Evolutionary conservation across 2,888 invertebrate species (phyloP).

Genomic region (Chymomyza amoena): DNA sequence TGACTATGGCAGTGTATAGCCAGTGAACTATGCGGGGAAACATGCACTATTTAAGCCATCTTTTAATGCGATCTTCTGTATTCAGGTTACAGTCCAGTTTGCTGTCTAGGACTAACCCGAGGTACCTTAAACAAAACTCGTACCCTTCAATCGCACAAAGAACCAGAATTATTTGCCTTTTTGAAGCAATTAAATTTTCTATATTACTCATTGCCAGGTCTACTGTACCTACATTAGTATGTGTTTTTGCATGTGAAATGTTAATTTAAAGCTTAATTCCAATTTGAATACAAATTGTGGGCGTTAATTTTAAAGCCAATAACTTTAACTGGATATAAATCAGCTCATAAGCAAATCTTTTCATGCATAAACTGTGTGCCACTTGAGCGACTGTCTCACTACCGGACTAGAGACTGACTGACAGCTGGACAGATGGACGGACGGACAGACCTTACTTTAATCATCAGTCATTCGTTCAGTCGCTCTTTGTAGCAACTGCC

Average conservation of each 20-base stretch:
- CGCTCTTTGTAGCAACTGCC: constrained; percentile 12
- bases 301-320: neutral
- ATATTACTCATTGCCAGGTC: neutral
- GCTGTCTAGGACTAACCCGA: too few relatives aligned
- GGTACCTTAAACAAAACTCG: too few relatives aligned
- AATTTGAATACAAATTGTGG: neutral
- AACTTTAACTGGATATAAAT: constrained; percentile 41
- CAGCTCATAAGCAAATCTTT: constrained; percentile 64
- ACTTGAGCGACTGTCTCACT: constrained; percentile 38
- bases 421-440: constrained; percentile 25
- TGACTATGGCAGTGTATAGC: too few relatives aligned
- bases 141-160: too few relatives aligned
- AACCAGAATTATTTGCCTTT: too few relatives aligned
- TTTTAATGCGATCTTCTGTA: too few relatives aligned
- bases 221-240: neutral
- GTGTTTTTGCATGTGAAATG: constrained; percentile 56
- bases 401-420: constrained; percentile 39
- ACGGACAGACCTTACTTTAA: constrained; percentile 34
- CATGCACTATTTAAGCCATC: too few relatives aligned
- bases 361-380: constrained; percentile 57
- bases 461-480: constrained; percentile 38
- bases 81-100: too few relatives aligned
- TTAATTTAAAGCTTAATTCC: constrained; percentile 58
- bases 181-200: too few relatives aligned
- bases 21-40: too few relatives aligned